Base-by-base conservation (phyloP, 2,797 vertebrate genomes). In the Poeciliopsis turneri region DNA sequence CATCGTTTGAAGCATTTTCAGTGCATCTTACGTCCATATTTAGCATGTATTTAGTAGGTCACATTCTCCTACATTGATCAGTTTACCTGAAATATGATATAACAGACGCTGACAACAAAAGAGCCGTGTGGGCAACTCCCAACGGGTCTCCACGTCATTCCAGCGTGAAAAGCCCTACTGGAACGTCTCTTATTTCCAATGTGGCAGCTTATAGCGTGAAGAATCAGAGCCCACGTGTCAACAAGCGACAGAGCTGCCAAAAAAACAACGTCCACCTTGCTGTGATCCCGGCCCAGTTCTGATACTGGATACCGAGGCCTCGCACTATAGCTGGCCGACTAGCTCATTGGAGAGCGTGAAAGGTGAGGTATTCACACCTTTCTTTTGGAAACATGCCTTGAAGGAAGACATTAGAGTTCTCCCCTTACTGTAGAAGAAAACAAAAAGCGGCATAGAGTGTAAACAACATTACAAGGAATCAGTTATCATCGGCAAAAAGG, bases 241-340 rank as follows among this genome's bases (percentile, higher is more conserved):
- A 86, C 84, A 83, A 87, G 73, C 10, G 5, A 20, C 47, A 2
- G 13, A 59, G 64, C 36, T 46, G 92, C 92, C 90, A 93, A 89
- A 61, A 41, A 87, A 79, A 59, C 78, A 76, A 78, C 71, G 77
- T 72, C 57, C 75, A n/a, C 81, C 76, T 69, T 2, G 74, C 83
- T 93, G 84, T 92, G 91, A 92, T 93, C 89, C 82, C 8, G 0
- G 78, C 87, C 85, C 88, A 83, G 85, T 81, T 87, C 74, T 79
- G 93, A 90, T 78, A 94, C 86, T 79, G 81, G 90, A 94, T 94
- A 90, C 92, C 7, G 5, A 61, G 80, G 72, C 74, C 90, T 91
- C 91, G 89, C 92, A 88, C 80, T 74, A 53, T 53, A 81, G 77
- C 51, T 43, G 61, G 72, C 68, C 45, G 74, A 85, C 88, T 83